phyloP scores from a whole-genome alignment of 2,113 vertebrate species.

The Tichodroma muraria region DNA sequence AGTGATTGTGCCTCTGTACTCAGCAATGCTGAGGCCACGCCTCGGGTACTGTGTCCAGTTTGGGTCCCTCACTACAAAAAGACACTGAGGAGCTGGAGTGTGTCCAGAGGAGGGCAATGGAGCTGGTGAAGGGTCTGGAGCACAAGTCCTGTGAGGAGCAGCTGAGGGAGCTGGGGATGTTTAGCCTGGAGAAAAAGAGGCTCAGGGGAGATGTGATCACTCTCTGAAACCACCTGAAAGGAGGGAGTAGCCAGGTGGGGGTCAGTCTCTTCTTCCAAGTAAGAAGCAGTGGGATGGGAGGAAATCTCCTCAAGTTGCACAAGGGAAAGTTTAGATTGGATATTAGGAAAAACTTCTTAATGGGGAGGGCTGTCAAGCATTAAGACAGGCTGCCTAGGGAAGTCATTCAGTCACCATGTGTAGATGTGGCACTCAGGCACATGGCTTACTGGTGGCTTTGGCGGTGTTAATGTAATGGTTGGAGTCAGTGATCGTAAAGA shows the following conservation, averaged over 20 bases:
- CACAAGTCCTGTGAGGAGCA: background rate
- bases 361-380: background rate
- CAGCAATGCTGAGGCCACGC: background rate
- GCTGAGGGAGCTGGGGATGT: background rate
- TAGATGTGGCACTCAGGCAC: background rate
- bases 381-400: background rate
- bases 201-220: too few species aligned
- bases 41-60: background rate
- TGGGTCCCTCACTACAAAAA: background rate
- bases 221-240: background rate
- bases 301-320: background rate
- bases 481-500: background rate
- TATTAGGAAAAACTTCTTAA: background rate
- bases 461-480: background rate
- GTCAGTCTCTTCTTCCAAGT: background rate
- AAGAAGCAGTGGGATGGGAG: background rate
- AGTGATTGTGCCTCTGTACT: background rate
- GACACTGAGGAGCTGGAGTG: accelerated
- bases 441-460: background rate
- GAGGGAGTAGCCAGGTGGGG: background rate
- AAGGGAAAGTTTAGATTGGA: background rate
- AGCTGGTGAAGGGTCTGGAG: background rate
- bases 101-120: background rate
- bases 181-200: background rate
- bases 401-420: background rate